Conservation (phyloP, 1,140 invertebrate genomes). For the Ruditapes philippinarum region DNA sequence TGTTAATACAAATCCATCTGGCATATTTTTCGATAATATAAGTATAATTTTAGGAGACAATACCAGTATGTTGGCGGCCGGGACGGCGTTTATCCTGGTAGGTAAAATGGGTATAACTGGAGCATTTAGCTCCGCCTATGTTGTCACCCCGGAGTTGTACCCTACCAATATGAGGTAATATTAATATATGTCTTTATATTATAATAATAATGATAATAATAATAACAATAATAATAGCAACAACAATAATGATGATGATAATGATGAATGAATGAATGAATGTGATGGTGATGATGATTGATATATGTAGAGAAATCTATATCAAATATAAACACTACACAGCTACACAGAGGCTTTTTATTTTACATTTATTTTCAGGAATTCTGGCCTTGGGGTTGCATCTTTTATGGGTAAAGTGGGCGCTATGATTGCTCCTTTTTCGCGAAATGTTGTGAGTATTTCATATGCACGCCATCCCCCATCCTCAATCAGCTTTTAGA, state of each 20-base stretch:
- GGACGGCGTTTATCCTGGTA: slow-evolving; percentile 52
- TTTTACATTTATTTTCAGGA: slow-evolving; percentile 32
- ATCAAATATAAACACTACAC: no score
- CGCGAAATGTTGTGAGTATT: slow-evolving; percentile 50
- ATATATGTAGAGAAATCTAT: no score
- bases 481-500: no score
- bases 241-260: no score
- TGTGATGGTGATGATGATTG: no score
- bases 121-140: slow-evolving; percentile 45
- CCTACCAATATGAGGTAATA: slow-evolving; percentile 62
- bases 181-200: no score
- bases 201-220: no score
- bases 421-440: slow-evolving; percentile 57
- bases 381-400: slow-evolving; percentile 42
- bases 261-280: no score
- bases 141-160: slow-evolving; percentile 61
- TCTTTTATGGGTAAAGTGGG: slow-evolving; percentile 60
- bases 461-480: no score
- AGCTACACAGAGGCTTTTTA: not conserved
- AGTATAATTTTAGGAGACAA: not conserved
- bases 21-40: no score
- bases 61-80: slow-evolving; percentile 33
- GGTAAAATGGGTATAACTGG: slow-evolving; percentile 59
- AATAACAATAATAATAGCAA: no score
- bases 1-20: no score